Evolutionary conservation across 2,888 invertebrate genomes (phyloP).

Genomic region (Andricus curvator): DNA sequence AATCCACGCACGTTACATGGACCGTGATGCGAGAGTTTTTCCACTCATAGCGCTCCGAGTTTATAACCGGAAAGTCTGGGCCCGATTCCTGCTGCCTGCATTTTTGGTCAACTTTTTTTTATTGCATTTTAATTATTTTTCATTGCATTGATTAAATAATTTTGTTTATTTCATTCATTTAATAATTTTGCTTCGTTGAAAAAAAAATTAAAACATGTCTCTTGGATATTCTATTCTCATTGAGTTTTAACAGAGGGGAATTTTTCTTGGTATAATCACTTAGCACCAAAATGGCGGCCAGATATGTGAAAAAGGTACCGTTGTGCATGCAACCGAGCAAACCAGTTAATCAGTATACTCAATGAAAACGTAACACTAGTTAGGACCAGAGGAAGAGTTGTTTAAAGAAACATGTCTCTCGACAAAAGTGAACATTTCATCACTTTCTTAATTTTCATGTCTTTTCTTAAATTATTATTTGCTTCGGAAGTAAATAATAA

Average conservation of each 20-base stretch:
- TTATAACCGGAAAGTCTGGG: too few relatives aligned
- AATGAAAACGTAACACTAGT: constrained; percentile 19
- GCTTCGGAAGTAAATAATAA: constrained; percentile 34
- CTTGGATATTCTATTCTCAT: neutral
- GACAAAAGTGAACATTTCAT: neutral
- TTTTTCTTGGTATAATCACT: constrained; percentile 4
- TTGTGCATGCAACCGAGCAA: constrained; percentile 13
- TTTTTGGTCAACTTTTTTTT: too few relatives aligned
- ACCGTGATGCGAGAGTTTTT: too few relatives aligned
- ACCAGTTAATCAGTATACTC: constrained; percentile 11
- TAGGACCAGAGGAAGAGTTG: neutral
- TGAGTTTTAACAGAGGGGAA: neutral
- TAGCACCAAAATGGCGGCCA: constrained; percentile 11
- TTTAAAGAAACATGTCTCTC: neutral
- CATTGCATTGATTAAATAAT: too few relatives aligned
- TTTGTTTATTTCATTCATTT: too few relatives aligned
- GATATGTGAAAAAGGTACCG: neutral
- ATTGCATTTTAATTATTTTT: too few relatives aligned
- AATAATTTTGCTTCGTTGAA: too few relatives aligned
- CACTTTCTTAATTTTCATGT: neutral
- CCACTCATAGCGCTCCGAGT: too few relatives aligned
- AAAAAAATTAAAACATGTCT: neutral
- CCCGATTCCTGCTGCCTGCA: too few relatives aligned
- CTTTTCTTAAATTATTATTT: constrained; percentile 7
- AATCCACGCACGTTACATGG: too few relatives aligned